Conservation (phyloP, 2,888 invertebrate species). For the Iselma pallidipennis region DNA sequence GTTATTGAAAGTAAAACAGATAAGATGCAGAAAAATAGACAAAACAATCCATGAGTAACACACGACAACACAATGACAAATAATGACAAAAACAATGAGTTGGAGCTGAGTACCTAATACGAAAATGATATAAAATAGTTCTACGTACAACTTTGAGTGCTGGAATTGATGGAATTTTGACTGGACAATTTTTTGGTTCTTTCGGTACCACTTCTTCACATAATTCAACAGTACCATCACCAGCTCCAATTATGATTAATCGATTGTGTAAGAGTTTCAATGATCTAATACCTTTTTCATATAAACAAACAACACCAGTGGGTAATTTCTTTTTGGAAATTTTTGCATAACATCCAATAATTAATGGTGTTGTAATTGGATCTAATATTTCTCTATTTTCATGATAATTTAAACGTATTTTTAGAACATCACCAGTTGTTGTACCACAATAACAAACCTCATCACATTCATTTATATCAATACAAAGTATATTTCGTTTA, state of each 20-base stretch:
- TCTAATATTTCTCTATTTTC: constrained; percentile 61
- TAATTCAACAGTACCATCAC: constrained; percentile 80
- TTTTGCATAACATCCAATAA: constrained; percentile 66
- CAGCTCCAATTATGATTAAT: constrained; percentile 77
- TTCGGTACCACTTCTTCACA: constrained; percentile 57
- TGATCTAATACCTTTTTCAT: constrained; percentile 67
- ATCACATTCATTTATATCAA: constrained; percentile 72
- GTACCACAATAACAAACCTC: constrained; percentile 83
- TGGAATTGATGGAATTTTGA: constrained; percentile 56
- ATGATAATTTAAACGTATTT: constrained; percentile 65
- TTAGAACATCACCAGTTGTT: constrained; percentile 74
- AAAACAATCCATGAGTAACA: no score
- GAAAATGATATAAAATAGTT: no score
- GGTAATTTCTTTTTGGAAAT: constrained; percentile 57
- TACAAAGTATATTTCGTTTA: constrained; percentile 74
- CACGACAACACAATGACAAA: no score
- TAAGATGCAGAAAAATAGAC: no score
- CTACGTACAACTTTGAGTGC: constrained; percentile 54
- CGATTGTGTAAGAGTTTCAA: constrained; percentile 65
- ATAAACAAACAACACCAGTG: constrained; percentile 62
- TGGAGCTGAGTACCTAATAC: no score
- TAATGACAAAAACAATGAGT: no score
- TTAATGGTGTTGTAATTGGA: constrained; percentile 60
- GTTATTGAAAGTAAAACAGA: no score
- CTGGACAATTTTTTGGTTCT: constrained; percentile 29